Percentiles rank a stretch among this genome's conserved stretches.
Evolutionary conservation across 2,113 vertebrate genomes (phyloP).

Genomic region (Microtus pennsylvanicus): DNA sequence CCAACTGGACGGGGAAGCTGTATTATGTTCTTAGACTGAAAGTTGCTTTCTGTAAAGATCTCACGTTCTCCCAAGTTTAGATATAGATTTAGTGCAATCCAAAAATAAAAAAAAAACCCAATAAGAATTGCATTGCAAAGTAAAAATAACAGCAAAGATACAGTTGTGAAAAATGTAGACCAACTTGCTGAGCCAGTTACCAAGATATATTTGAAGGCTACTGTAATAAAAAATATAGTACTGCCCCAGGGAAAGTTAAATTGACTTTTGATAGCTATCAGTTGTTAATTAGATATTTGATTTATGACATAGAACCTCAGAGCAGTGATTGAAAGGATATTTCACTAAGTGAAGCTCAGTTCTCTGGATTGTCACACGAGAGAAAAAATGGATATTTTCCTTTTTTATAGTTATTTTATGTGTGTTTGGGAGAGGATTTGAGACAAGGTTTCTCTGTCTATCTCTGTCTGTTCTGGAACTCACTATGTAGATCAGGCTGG

Average conservation of each 20-base stretch:
- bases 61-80: neutral
- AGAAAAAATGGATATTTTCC: neutral
- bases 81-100: neutral
- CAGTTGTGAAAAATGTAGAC: neutral
- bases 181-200: neutral
- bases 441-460: neutral
- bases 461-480: neutral
- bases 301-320: slow-evolving; percentile 33
- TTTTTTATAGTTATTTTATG: neutral
- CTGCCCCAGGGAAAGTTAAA: neutral
- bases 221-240: neutral
- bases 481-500: neutral
- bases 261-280: slow-evolving; percentile 3
- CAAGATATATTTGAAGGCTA: neutral
- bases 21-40: neutral
- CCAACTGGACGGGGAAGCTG: neutral
- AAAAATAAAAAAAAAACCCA: slow-evolving; percentile 17
- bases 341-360: neutral
- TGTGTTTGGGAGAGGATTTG: neutral
- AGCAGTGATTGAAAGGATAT: neutral
- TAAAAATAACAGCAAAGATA: slow-evolving; percentile 43
- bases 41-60: slow-evolving; percentile 22
- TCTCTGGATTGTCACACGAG: neutral
- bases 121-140: neutral
- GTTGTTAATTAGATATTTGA: slow-evolving; percentile 26